Evolutionary conservation across 1,140 invertebrate genomes (phyloP).

Genomic region (Camponotus pennsylvanicus): DNA sequence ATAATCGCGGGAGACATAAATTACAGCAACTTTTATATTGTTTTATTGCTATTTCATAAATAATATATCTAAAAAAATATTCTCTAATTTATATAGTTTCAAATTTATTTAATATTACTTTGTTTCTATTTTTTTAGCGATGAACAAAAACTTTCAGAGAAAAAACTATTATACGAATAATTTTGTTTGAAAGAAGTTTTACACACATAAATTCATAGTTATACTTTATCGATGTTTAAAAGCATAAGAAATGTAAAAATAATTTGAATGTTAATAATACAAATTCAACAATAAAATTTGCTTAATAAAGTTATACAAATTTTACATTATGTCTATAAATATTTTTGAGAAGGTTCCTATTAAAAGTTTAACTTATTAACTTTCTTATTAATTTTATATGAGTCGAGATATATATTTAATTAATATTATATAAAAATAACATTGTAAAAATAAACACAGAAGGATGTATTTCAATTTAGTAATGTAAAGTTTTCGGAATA

Average conservation of each 20-base stretch:
- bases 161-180: conserved; percentile 1
- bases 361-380: too few relatives aligned
- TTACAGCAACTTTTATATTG: not conserved
- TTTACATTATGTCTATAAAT: not conserved
- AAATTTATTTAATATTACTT: not conserved
- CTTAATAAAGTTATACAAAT: not conserved
- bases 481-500: not conserved
- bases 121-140: not conserved
- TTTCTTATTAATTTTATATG: too few relatives aligned
- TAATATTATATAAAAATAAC: not conserved
- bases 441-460: not conserved
- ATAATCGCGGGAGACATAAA: not conserved
- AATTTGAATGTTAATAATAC: not conserved
- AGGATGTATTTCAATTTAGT: not conserved
- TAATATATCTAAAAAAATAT: not conserved
- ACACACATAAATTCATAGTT: not conserved
- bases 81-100: not conserved
- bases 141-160: not conserved
- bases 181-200: not conserved
- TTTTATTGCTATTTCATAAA: not conserved
- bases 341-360: conserved; percentile 12
- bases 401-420: conserved; percentile 3
- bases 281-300: not conserved
- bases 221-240: not conserved
- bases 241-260: not conserved